A percentile compares a stretch with the other conserved stretches of the same genome.
Evolutionary conservation across 1,140 invertebrate species (phyloP).

Genomic region (Trichonephila clavipes): DNA sequence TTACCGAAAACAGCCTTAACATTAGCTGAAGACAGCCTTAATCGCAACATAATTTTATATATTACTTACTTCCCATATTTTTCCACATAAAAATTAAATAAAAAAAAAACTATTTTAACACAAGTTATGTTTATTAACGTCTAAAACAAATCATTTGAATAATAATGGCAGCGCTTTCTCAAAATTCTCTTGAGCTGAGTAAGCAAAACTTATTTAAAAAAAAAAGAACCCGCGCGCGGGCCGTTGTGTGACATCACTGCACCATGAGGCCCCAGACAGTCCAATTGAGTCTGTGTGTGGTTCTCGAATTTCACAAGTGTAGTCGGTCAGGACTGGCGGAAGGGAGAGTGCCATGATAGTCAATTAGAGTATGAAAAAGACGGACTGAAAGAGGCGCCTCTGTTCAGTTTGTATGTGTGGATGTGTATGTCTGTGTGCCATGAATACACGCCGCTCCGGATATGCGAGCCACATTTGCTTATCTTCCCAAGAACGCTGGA

Average conservation of each 20-base stretch:
- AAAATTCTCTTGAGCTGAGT: no score
- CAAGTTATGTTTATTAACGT: no score
- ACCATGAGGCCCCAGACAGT: slow-evolving; percentile 48
- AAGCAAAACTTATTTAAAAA: not conserved
- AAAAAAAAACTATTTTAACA: no score
- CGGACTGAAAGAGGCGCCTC: slow-evolving; percentile 76
- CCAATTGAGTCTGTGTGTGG: slow-evolving; percentile 76
- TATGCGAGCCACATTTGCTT: slow-evolving; percentile 25
- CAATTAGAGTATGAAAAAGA: slow-evolving; percentile 77
- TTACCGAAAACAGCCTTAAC: no score
- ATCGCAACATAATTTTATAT: no score
- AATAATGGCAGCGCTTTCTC: no score
- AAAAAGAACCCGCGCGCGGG: not conserved
- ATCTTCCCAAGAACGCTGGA: slow-evolving; percentile 12
- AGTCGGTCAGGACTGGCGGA: slow-evolving; percentile 19
- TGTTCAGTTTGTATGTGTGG: slow-evolving; percentile 24
- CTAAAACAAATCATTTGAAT: no score
- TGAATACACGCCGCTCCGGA: slow-evolving; percentile 48
- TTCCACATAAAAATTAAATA: no score
- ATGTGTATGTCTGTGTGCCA: slow-evolving; percentile 25
- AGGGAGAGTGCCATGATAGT: slow-evolving; percentile 77
- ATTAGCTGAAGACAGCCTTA: no score
- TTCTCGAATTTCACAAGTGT: slow-evolving; percentile 35
- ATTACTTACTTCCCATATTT: no score
- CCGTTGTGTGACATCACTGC: not conserved